phyloP scores from a whole-genome alignment of 1,140 invertebrate genomes.

The Procambarus clarkii region DNA sequence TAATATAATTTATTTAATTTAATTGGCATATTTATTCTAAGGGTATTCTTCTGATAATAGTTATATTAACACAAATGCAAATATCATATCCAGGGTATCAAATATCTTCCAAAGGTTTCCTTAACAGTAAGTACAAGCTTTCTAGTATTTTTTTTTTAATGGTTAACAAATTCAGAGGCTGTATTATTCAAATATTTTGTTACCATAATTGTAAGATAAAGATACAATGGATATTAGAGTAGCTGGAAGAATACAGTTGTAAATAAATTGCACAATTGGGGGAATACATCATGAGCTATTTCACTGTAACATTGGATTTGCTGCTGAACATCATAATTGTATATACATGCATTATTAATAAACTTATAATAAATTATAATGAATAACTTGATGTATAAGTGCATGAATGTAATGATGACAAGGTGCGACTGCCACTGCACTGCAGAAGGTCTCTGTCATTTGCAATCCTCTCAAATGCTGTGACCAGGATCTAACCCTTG shows the following conservation, averaged over 20 bases:
- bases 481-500: background rate
- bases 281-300: background rate
- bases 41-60: background rate
- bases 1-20: slow-evolving; percentile 45
- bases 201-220: slow-evolving; percentile 9
- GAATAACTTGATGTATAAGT: background rate
- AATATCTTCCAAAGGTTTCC: slow-evolving; percentile 12
- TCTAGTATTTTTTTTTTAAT: background rate
- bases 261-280: slow-evolving; percentile 5
- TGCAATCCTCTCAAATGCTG: background rate
- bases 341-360: background rate
- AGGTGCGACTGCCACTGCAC: background rate
- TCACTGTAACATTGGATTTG: background rate
- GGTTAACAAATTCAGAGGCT: slow-evolving; percentile 3
- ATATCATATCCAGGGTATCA: slow-evolving; percentile 1
- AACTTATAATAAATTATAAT: background rate
- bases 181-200: background rate
- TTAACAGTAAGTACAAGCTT: background rate
- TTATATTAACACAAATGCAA: background rate
- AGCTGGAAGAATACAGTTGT: background rate
- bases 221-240: slow-evolving; percentile 7
- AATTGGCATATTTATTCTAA: slow-evolving; percentile 45
- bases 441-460: background rate
- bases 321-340: background rate
- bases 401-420: background rate